Base-by-base conservation (phyloP, 1,140 invertebrate species). In the Drosophila micromelanica region DNA sequence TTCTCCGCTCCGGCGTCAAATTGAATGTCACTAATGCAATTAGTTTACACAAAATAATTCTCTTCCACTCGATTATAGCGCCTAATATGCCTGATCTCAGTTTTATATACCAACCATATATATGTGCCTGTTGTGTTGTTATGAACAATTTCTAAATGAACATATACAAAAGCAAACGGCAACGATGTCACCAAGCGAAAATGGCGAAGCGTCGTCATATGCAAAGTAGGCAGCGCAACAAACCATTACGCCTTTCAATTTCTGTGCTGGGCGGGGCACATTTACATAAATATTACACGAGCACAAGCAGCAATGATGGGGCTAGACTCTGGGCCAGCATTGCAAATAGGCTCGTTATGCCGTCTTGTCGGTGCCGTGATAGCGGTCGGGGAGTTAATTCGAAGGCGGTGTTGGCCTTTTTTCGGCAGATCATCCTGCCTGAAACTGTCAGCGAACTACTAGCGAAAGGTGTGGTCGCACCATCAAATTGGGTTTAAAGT, bases 11-110 rank as follows among this genome's bases (percentile, higher is more conserved):
- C 15, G 49, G 73, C 72, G 76, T 82, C 82, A 90, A 90, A 90
- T 90, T 90, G 82, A 90, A 90, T 90, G 87, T 90, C 77, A 90
- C 87, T 90, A 90, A 90, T 90, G 77, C 89, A 90, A 90, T 90
- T 90, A 90, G 89, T 84, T 89, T 76, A 77, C 85, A 86, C 82
- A 89, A 89, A 90, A 90, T 90, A 89, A 90, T 89, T 90, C 86
- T 73, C 86, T 89, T 89, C 85, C 85, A 89, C 85, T 75, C 85
- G 80, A 89, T 89, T 89, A 90, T 89, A 73, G 81, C 67, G 80
- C 73, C 67, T 89, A 90, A 89, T 89, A 82, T 81, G 84, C 78
- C 77, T 73, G 78, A 79, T 86, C 82, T 87, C 84, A 82, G 81
- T 81, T 68, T 51, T 87, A 87, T 81, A 12, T 67, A 67, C 23